Evolutionary conservation across 2,113 vertebrate species (phyloP).

Genomic region (Peromyscus maniculatus): DNA sequence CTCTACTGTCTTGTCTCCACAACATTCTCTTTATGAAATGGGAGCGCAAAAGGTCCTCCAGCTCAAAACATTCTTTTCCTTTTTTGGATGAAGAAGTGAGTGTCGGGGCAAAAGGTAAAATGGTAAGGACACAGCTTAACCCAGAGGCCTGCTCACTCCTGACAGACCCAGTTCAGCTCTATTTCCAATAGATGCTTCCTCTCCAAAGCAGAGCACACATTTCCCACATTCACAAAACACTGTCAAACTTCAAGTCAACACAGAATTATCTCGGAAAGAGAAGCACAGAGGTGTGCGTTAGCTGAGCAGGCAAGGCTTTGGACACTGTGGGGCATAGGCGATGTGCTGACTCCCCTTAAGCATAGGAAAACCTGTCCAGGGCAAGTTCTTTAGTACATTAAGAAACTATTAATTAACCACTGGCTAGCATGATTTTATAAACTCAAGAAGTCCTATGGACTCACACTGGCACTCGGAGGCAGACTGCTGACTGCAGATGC

Average conservation of each 20-base stretch:
- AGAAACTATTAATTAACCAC: neutral
- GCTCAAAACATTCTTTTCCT: neutral
- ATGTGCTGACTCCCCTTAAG: neutral
- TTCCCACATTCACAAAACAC: neutral
- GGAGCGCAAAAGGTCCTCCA: neutral
- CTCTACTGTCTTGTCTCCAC: neutral
- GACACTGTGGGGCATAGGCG: neutral
- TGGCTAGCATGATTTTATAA: neutral
- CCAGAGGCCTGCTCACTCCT: neutral
- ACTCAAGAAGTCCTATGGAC: neutral
- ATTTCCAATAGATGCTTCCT: neutral
- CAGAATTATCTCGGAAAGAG: neutral
- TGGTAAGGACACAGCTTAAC: neutral
- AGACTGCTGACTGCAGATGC: conserved; percentile 50
- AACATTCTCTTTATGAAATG: neutral
- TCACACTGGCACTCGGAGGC: neutral
- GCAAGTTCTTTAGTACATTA: neutral
- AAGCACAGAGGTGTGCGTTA: neutral
- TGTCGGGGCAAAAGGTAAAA: neutral
- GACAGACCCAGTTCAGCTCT: neutral
- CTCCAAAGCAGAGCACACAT: neutral
- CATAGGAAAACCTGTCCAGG: no score
- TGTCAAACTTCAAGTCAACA: neutral
- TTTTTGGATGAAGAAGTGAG: neutral
- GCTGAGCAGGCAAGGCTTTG: neutral